Evolutionary conservation across 2,797 vertebrate species (phyloP).

Genomic region (Danio tinwini): DNA sequence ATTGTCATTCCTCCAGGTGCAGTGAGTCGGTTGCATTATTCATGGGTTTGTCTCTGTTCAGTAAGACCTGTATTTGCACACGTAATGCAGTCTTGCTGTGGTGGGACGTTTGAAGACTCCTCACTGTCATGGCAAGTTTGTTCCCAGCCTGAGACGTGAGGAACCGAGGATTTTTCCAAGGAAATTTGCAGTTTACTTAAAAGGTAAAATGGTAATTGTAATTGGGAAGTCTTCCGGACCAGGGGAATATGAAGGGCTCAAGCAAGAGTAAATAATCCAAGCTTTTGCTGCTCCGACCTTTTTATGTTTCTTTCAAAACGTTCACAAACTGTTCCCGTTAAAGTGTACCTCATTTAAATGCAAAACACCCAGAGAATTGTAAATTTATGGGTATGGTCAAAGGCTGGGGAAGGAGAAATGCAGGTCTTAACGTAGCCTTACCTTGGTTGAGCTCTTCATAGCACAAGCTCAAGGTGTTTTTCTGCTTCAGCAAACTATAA

Average conservation of each 20-base stretch:
- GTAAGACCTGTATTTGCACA: conserved; percentile 49
- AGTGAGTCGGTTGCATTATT: conserved; percentile 48
- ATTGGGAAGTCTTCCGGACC: conserved; percentile 71
- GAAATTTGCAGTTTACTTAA: conserved; percentile 62
- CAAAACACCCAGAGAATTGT: conserved; percentile 64
- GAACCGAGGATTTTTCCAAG: conserved; percentile 17
- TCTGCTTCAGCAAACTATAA: conserved; percentile 70
- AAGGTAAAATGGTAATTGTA: conserved; percentile 68
- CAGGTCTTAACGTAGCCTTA: conserved; percentile 73
- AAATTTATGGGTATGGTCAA: conserved; percentile 64
- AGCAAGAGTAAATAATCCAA: conserved; percentile 49
- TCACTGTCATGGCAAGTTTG: conserved; percentile 46
- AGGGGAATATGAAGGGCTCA: conserved; percentile 63
- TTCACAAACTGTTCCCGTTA: conserved; percentile 29
- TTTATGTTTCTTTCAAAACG: conserved; percentile 5
- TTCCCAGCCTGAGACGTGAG: conserved; percentile 27
- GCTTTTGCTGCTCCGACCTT: conserved; percentile 41
- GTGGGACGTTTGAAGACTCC: conserved; percentile 40
- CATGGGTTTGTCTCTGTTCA: conserved; percentile 47
- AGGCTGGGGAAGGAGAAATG: conserved; percentile 66
- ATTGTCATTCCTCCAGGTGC: conserved; percentile 51
- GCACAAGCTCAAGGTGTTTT: conserved; percentile 77
- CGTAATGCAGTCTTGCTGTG: conserved; percentile 45
- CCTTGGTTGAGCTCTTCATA: conserved; percentile 71
- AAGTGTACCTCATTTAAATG: conserved; percentile 67